Conservation (phyloP, 2,113 vertebrate genomes). For the human (Homo sapiens) region GRCh38 chr14:39202501-39203000, state of each 20-base stretch:
- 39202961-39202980: too few relatives aligned
- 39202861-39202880: too few relatives aligned
- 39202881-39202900: too few relatives aligned
- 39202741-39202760: not conserved
- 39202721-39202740: not conserved
- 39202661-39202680: not conserved
- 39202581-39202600: not conserved
- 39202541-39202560: not conserved
- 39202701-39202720: not conserved
- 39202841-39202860: too few relatives aligned
- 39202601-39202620: not conserved
- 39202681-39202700: not conserved
- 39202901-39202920: too few relatives aligned
- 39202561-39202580: too few relatives aligned
- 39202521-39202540: not conserved
- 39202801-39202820: not conserved
- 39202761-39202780: not conserved
- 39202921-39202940: too few relatives aligned
- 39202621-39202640: not conserved
- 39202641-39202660: not conserved
- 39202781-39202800: not conserved
- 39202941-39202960: too few relatives aligned
- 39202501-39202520: not conserved
- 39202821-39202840: too few relatives aligned
- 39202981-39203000: too few relatives aligned